Evolutionary conservation across 2,113 vertebrate genomes (phyloP).

Genomic region (Bubalus kerabau): DNA sequence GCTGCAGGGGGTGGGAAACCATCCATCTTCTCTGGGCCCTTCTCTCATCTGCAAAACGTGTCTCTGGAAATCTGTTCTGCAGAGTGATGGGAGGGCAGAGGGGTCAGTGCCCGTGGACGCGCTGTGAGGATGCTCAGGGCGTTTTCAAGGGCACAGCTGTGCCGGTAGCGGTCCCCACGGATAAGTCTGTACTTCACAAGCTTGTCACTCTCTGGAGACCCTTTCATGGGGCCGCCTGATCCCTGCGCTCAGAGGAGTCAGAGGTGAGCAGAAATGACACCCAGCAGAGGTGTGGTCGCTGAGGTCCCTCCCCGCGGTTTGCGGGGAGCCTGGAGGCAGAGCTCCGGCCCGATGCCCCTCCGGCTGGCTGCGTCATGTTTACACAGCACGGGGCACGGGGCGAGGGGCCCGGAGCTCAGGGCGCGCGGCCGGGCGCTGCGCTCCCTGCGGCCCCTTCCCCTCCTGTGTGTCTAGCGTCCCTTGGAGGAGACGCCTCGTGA

Average conservation of each 20-base stretch:
- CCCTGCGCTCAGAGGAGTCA: not conserved
- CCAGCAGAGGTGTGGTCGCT: fast-evolving
- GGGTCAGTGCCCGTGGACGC: fast-evolving
- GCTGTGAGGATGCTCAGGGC: fast-evolving
- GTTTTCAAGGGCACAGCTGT: not conserved
- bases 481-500: conserved; percentile 29
- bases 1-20: not conserved
- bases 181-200: no score
- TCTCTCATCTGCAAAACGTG: not conserved
- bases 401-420: fast-evolving
- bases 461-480: not conserved
- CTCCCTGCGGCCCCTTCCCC: no score
- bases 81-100: fast-evolving
- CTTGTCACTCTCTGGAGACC: not conserved
- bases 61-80: no score
- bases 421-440: fast-evolving
- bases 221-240: not conserved
- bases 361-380: fast-evolving
- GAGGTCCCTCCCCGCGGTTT: not conserved
- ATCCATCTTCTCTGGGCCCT: not conserved
- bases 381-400: fast-evolving
- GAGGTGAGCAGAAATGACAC: not conserved
- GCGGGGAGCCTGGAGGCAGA: not conserved
- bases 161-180: fast-evolving
- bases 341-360: not conserved